Conservation (phyloP, 2,888 invertebrate species). For the Eupithecia subfuscata region DNA sequence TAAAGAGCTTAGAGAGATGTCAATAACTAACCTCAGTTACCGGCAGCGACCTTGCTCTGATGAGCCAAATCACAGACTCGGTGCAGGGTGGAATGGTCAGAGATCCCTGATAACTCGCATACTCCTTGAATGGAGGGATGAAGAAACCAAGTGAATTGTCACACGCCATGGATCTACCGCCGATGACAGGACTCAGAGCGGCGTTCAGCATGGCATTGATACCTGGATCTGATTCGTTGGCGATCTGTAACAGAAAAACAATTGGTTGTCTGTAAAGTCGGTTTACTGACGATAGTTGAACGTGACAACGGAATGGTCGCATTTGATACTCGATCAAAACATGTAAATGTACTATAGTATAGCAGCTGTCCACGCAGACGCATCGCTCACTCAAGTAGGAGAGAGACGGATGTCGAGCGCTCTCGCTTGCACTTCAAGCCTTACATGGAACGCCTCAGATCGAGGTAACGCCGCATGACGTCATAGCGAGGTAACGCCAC, state of each 20-base stretch:
- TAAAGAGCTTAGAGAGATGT: neutral
- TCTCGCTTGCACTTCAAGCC: too few species aligned
- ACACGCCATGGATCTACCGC: constrained; percentile 35
- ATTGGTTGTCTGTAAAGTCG: too few species aligned
- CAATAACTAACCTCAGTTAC: constrained; percentile 60
- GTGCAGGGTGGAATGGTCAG: constrained; percentile 68
- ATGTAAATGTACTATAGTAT: too few species aligned
- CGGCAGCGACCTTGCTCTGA: constrained; percentile 60
- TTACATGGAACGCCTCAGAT: too few species aligned
- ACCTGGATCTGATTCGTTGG: constrained; percentile 58
- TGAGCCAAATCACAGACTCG: constrained; percentile 68
- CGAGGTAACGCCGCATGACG: too few species aligned
- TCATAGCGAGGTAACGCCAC: too few species aligned
- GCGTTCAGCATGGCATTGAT: constrained; percentile 50
- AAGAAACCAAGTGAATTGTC: constrained; percentile 53
- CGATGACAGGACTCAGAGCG: constrained; percentile 17
- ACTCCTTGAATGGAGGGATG: constrained; percentile 63
- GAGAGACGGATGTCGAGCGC: too few species aligned
- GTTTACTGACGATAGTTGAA: too few species aligned
- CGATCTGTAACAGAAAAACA: constrained; percentile 57
- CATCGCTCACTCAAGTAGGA: too few species aligned
- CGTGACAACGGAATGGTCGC: too few species aligned
- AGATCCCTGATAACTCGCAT: constrained; percentile 71
- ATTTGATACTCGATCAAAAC: too few species aligned
- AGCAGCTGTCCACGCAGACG: too few species aligned